These are phyloP conservation scores for Melopsittacus undulatus DNA, from an alignment of 2,797 vertebrate genomes.

Conservation along the genomic window DNA sequence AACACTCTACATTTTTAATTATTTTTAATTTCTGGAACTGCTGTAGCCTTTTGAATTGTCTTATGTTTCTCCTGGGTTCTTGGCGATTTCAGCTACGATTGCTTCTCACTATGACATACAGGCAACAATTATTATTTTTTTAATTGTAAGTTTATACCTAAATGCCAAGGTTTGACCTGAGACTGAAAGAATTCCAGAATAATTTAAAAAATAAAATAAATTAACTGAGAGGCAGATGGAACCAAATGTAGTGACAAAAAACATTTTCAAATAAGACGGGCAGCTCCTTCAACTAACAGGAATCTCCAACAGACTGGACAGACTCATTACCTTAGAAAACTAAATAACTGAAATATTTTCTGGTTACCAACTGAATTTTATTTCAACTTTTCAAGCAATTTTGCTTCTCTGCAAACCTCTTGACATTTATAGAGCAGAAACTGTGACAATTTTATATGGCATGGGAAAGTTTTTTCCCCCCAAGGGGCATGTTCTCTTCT, in stretches of 20 bases:
- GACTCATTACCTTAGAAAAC: neutral
- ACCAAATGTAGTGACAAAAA: neutral
- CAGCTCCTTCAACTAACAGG: neutral
- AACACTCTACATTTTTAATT: neutral
- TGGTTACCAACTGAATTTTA: neutral
- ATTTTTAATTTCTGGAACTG: conserved; percentile 16
- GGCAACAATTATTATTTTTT: neutral
- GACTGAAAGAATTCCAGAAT: neutral
- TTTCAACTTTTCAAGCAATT: neutral
- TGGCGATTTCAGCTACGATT: neutral
- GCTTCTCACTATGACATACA: neutral
- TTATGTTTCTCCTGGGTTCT: neutral
- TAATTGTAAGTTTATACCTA: neutral
- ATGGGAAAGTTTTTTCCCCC: neutral
- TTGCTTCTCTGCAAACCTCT: neutral
- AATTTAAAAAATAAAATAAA: neutral
- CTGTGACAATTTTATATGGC: neutral
- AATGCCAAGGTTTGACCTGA: neutral
- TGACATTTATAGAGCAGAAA: neutral
- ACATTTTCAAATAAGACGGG: neutral
- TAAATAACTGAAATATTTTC: neutral
- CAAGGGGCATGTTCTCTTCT: neutral
- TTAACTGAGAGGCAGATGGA: neutral
- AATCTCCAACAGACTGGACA: neutral
- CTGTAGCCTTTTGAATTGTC: neutral